These are phyloP conservation scores for Lates calcarifer DNA, from an alignment of 2,113 vertebrate genomes.

Conservation along the genomic window DNA sequence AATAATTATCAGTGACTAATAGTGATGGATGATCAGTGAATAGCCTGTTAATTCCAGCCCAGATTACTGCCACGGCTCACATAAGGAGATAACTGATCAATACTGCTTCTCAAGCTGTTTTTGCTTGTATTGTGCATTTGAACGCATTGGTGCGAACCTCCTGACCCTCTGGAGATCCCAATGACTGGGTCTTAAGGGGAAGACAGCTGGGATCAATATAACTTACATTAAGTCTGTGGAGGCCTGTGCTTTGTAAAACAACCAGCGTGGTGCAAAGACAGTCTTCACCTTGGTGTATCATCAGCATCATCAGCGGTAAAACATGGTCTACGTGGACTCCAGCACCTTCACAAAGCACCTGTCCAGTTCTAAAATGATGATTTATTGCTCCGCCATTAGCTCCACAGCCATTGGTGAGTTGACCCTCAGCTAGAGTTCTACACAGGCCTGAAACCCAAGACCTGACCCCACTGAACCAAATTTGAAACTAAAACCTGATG, in stretches of 20 bases:
- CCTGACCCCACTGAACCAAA: no score
- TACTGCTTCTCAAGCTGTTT: conserved; percentile 21
- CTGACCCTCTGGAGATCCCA: background rate
- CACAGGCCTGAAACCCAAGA: no score
- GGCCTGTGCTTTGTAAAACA: background rate
- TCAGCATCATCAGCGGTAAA: background rate
- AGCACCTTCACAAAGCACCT: background rate
- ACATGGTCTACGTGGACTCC: background rate
- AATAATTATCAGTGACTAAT: conserved; percentile 37
- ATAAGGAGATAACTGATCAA: conserved; percentile 32
- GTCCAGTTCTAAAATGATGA: no score
- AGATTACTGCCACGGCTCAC: conserved; percentile 37
- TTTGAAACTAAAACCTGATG: no score
- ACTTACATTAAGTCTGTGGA: background rate
- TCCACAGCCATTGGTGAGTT: background rate
- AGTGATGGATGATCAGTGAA: conserved; percentile 22
- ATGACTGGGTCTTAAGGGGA: background rate
- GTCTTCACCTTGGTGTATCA: background rate
- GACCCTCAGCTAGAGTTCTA: no score
- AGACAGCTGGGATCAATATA: conserved; percentile 9
- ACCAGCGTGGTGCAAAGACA: background rate
- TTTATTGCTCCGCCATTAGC: background rate
- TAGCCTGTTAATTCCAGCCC: conserved; percentile 33
- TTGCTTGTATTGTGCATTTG: background rate
- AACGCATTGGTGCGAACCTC: background rate